Evolutionary conservation across 92 coral and sea anemone species (phyloP).

Genomic region (Blastomussa wellsi): DNA sequence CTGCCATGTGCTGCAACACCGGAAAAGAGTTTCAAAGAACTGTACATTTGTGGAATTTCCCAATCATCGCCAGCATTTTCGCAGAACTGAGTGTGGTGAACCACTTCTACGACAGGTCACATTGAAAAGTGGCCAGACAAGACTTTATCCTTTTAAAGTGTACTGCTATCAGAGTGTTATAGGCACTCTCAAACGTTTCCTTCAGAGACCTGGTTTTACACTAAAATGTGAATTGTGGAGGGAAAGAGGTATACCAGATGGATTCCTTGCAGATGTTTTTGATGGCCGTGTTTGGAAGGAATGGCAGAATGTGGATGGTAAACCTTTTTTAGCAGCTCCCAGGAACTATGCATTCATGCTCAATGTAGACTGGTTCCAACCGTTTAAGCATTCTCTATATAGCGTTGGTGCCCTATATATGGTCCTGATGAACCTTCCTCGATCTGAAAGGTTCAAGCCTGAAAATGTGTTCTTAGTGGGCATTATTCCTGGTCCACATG

Average conservation of each 20-base stretch:
- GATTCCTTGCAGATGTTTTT: background rate
- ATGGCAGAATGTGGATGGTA: background rate
- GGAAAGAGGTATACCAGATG: background rate
- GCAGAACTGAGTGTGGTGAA: too few species aligned
- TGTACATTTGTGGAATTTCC: background rate
- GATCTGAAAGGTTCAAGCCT: slow-evolving; percentile 36
- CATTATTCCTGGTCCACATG: slow-evolving; percentile 46
- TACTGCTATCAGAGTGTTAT: too few species aligned
- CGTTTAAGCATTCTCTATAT: background rate
- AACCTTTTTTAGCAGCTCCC: background rate
- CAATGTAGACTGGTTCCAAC: background rate
- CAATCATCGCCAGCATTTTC: too few species aligned
- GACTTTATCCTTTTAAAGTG: too few species aligned
- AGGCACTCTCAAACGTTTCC: too few species aligned
- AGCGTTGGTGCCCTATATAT: slow-evolving; percentile 43
- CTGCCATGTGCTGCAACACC: slow-evolving; percentile 27
- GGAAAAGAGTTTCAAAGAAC: slow-evolving; percentile 26
- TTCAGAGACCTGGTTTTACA: too few species aligned
- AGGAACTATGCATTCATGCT: background rate
- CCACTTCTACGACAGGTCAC: too few species aligned
- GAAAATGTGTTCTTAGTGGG: slow-evolving; percentile 43
- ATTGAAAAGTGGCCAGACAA: too few species aligned
- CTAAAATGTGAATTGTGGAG: background rate
- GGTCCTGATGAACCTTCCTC: slow-evolving; percentile 43
- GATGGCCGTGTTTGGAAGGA: background rate